These are phyloP conservation scores for Drosophila setifemur DNA, from an alignment of 1,140 invertebrate species.

Conservation along the genomic window DNA sequence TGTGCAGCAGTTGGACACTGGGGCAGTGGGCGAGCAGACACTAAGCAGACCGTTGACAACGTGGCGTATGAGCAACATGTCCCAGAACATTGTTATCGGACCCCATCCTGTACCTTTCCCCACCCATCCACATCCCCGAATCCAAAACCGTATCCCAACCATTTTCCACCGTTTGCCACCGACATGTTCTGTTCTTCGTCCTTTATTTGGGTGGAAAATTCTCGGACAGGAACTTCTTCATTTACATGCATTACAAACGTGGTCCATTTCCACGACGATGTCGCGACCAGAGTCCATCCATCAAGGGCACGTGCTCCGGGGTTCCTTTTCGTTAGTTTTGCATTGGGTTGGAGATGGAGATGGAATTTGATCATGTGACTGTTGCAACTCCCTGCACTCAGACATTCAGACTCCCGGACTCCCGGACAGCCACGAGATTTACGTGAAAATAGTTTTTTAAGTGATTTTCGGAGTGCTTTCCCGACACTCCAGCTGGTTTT, in stretches of 20 bases:
- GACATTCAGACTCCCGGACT: no score
- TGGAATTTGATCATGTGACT: no score
- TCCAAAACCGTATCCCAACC: background rate
- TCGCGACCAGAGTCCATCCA: constrained; percentile 56
- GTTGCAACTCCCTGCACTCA: no score
- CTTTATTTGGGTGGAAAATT: background rate
- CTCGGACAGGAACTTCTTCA: constrained; percentile 58
- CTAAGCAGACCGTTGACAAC: constrained; percentile 67
- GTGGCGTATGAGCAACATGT: constrained; percentile 56
- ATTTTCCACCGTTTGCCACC: background rate
- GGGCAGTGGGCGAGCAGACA: constrained; percentile 37
- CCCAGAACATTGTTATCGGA: constrained; percentile 35
- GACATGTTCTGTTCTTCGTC: background rate
- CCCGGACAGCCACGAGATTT: constrained; percentile 45
- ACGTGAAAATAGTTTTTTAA: constrained; percentile 68
- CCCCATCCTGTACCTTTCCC: background rate
- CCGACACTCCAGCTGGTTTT: background rate
- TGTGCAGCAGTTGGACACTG: background rate
- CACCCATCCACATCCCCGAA: background rate
- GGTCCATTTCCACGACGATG: constrained; percentile 37
- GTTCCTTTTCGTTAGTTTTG: background rate
- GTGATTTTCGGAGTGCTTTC: constrained; percentile 28
- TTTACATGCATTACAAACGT: constrained; percentile 73
- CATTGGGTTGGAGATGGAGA: no score
- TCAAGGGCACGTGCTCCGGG: constrained; percentile 57